Base-by-base conservation (phyloP, 2,797 vertebrate genomes). In the Argentina silus region DNA sequence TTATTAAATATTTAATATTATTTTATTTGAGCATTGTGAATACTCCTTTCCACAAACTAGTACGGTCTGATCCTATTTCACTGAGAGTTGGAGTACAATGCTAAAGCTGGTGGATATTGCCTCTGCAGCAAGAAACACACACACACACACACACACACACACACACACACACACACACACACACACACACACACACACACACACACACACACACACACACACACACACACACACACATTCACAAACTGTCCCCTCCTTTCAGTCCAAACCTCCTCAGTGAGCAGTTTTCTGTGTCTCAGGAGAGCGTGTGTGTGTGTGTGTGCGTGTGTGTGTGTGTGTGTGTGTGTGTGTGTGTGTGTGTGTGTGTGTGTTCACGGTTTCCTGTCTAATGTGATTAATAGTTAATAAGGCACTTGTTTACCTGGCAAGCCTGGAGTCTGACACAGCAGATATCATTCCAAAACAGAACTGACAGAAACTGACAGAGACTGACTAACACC, bases 401-500 rank as follows among this genome's bases (percentile, higher is more conserved):
- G 64, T 93, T 93, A 85, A 93, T 93, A 88, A 90, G 87, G 82
- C 79, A 48, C 74, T 82, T 90, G 88, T 93, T 93, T 92, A 89
- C 88, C 91, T 88, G 86, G 86, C 83, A 80, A 72, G 47, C 76
- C 73, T 82, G 79, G 53, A 81, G 82, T 86, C 88, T 86, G 83
- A 89, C 91, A 85, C 90, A 89, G 91, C 91, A 91, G 81, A 89
- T 84, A 75, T 74, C 82, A 74, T 77, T 83, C 69, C 80, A 83
- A 85, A 81, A 87, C 83, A 80, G 17, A 15, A 36, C 59, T 84
- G 27, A 8, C 12, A 43, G 3, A 15, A 3, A 15, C 15, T 12
- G 10, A 11, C 15, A 15, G 6, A 50, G 1, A 50, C 45, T 14
- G 43, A 23, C 65, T 48, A 42, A 66, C 64, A 66, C 65, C 19